Evolutionary conservation across 2,113 vertebrate species (phyloP), one percentile per base, ranked within the genome.

Genomic region (Hipposideros armiger): DNA sequence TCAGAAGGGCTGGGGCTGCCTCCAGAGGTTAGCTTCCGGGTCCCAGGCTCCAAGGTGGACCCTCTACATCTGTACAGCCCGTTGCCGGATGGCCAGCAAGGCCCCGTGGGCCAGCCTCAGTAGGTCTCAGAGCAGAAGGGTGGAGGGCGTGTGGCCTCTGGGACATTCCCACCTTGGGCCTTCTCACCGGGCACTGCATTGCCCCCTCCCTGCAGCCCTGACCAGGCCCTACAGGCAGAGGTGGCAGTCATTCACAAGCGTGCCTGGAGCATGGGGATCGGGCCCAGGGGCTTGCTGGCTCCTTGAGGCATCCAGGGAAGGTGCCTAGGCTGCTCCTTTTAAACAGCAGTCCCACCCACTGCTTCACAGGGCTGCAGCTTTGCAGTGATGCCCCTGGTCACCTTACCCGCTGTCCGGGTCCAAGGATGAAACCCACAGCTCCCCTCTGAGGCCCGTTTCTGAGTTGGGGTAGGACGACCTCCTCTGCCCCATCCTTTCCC

Each of bases 371-470:
- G 69, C 11, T 10, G 3, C 14, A 3, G n/a, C n/a, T 69, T 11
- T 9, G 8, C 3, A 1, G 36, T 14, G 0, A 0, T 11, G 50
- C 30, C 72, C 45, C 47, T 30, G n/a, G 60, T 14, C 10, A 13
- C 36, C 50, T 17, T 60, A 30, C 69, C 64, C 4, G 0, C 40
- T 40, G 50, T 50, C 45, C 45, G 4, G 1, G 32, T 22, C 36
- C 16, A 5, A n/a, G 58, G 67, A 9, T 6, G 32, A 14, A 15
- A 40, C 67, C 19, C 19, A 11, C 11, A 2, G 5, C 19, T 45
- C 26, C 3, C 17, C 62, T 30, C 54, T 70, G 45, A 26, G 52
- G 47, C 64, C 69, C 2, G 26, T 13, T 40, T 19, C 82, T 20
- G 54, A 30, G 72, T 47, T 0, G 0, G 60, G 11, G 47, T 6